Evolutionary conservation across 2,113 vertebrate species (phyloP).

Genomic region (Prionailurus bengalensis): DNA sequence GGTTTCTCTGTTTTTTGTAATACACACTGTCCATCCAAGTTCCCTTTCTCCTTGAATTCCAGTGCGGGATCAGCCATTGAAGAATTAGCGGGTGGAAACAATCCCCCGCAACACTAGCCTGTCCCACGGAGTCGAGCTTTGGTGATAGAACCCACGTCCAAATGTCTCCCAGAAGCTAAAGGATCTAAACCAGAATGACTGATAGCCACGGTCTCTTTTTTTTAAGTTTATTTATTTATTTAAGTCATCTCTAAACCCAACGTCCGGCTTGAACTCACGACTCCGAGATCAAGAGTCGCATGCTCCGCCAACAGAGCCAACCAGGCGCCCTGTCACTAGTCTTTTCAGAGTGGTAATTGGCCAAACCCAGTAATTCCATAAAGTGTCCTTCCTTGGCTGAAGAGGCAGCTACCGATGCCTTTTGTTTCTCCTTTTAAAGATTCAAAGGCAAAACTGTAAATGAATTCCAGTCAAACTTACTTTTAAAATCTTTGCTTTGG

Average conservation of each 20-base stretch:
- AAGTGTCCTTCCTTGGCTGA: background rate
- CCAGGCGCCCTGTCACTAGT: background rate
- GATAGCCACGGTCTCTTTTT: background rate
- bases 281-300: background rate
- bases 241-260: background rate
- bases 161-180: background rate
- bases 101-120: background rate
- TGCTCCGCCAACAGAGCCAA: background rate
- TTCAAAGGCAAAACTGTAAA: conserved; percentile 66
- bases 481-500: conserved; percentile 64
- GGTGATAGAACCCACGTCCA: background rate
- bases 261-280: background rate
- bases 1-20: background rate
- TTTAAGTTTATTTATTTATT: background rate
- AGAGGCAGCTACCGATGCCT: conserved; percentile 43
- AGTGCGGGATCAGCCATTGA: background rate
- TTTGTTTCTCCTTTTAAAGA: background rate
- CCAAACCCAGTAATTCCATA: background rate
- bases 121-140: background rate
- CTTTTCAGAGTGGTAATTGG: background rate
- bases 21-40: background rate
- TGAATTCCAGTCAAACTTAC: conserved; percentile 66
- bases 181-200: background rate
- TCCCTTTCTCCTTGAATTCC: conserved; percentile 21
- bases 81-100: background rate